phyloP scores from a whole-genome alignment of 2,113 vertebrate genomes.

The Haemorhous mexicanus region DNA sequence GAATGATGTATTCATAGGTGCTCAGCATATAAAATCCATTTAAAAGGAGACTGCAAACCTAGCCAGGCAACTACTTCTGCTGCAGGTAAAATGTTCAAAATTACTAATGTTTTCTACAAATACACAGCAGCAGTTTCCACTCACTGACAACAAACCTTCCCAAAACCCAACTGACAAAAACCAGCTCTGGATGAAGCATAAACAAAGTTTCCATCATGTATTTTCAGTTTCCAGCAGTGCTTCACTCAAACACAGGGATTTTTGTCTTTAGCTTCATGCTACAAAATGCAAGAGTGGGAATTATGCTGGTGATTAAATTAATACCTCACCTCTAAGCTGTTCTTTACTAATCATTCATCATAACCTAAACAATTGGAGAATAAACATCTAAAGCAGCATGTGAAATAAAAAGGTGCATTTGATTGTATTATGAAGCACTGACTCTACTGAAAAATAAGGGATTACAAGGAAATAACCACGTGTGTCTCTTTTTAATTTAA shows the following conservation, averaged over 20 bases:
- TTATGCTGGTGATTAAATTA: conserved; percentile 1
- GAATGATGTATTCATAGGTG: not conserved
- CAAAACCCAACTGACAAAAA: not conserved
- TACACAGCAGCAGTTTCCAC: not conserved
- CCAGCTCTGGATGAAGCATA: not conserved
- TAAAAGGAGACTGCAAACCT: not conserved
- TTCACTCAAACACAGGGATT: not conserved
- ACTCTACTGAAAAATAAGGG: not conserved
- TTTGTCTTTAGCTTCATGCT: not conserved
- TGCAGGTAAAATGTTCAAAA: not conserved
- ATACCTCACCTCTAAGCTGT: not conserved
- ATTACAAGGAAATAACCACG: not conserved
- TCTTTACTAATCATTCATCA: not conserved
- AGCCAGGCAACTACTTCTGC: not conserved
- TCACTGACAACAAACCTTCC: not conserved
- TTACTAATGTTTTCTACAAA: not conserved
- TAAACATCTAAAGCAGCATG: not conserved
- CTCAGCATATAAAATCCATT: not conserved
- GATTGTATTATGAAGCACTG: not conserved
- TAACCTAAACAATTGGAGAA: not conserved
- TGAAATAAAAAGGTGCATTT: not conserved
- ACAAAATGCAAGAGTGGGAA: not conserved
- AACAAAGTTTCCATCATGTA: not conserved
- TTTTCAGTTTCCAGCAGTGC: not conserved
- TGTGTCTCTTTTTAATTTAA: not conserved